Evolutionary conservation across 2,888 invertebrate species (phyloP), one percentile per base, ranked within the genome.

Genomic region (Tenthredo scrophulariae): DNA sequence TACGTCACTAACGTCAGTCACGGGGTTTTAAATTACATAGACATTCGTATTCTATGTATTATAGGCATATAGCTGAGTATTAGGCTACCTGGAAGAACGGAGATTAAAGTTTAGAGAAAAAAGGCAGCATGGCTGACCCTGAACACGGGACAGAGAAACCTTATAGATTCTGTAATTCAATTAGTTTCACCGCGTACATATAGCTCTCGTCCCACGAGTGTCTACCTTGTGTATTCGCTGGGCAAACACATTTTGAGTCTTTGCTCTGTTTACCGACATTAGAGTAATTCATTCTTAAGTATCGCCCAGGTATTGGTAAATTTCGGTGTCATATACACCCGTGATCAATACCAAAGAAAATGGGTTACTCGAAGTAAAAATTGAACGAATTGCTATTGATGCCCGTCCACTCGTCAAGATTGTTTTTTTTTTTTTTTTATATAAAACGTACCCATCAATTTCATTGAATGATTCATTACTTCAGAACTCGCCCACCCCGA

Each of bases 111-210:
- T 80, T 80, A 62, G 33, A 80, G 15, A 62, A 80, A 62, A 80
- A 62, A 80, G 80, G 37, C 80, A 62, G 43, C 29, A 83, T 83
- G 67, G 67, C 67, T 83, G 83, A 83, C 83, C 65, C 70, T 70
- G 83, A 67, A 83, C 33, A 83, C 33, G 29, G 67, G 18, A 18
- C 46, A 26, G 22, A 15, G 83, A 83, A 83, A 50, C 83, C 83
- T 46, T 70, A 37, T 7, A 67, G 46, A 43, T 83, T 43, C 50
- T 83, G n/a, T 83, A 83, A 83, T 67, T 83, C 46, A 83, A 83
- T 83, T 83, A 83, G 18, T 83, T 18, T 33, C 83, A 83, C 83
- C 67, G 33, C 50, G 67, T 83, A 83, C 67, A 29, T 33, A 80
- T 58, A 80, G 40, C 33, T 33, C n/a, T 37, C 62, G 33, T 77